phyloP scores from a whole-genome alignment of 92 coral and sea anemone species.

The Palythoa grandiflora region DNA sequence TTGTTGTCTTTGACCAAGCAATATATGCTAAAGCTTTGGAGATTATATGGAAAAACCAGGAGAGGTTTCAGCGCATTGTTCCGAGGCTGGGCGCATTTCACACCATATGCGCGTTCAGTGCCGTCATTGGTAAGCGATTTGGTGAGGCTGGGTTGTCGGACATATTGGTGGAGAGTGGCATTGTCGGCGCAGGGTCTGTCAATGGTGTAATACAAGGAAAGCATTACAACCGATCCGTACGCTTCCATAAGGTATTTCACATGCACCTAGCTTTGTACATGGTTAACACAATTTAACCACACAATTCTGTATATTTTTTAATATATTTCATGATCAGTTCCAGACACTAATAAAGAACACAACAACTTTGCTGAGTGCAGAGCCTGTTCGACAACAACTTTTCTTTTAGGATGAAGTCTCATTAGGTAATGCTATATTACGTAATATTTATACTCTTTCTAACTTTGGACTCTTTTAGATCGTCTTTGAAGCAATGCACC shows the following conservation, averaged over 20 bases:
- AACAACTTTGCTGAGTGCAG: no score
- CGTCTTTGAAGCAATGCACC: slow-evolving; percentile 50
- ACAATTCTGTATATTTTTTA: no score
- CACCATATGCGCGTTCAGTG: slow-evolving; percentile 18
- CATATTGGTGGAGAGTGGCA: slow-evolving; percentile 59
- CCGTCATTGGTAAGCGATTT: slow-evolving; percentile 70
- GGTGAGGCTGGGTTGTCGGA: slow-evolving; percentile 71
- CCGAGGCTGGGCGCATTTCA: slow-evolving; percentile 72
- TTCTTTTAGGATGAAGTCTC: no score
- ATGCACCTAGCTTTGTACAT: no score
- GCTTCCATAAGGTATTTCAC: slow-evolving; percentile 49
- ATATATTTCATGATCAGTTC: no score
- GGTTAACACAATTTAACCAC: no score
- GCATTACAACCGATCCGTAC: slow-evolving; percentile 68
- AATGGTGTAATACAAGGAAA: slow-evolving; percentile 67
- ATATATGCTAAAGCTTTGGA: slow-evolving; percentile 65
- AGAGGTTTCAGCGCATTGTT: slow-evolving; percentile 51
- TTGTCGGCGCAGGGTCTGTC: slow-evolving; percentile 66
- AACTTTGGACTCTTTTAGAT: slow-evolving; percentile 12
- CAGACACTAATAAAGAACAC: no score
- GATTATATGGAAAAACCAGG: slow-evolving; percentile 57
- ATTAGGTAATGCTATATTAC: no score
- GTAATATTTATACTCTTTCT: no score
- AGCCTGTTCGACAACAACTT: no score
- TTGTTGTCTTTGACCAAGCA: slow-evolving; percentile 69